A percentile compares a stretch with the other conserved stretches of the same genome.
Evolutionary conservation across 1,140 invertebrate genomes (phyloP).

Genomic region (Bombus huntii): DNA sequence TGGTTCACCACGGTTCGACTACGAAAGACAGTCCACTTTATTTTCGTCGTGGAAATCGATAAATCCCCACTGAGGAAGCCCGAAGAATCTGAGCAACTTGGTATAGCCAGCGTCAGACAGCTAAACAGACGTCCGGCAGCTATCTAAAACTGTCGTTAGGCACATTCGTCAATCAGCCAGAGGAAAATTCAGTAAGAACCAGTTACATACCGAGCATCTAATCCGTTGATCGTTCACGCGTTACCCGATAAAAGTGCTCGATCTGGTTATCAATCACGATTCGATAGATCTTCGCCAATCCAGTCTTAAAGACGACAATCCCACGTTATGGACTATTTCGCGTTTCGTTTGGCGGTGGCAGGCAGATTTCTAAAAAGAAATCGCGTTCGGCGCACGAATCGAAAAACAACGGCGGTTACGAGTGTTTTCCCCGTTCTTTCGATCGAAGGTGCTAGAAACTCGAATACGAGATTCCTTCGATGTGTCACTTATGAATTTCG

Average conservation of each 20-base stretch:
- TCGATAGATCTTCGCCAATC: conserved; percentile 4
- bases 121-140: neutral
- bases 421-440: neutral
- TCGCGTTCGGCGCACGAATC: neutral
- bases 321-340: no score
- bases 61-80: neutral
- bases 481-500: conserved; percentile 19
- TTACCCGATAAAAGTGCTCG: neutral
- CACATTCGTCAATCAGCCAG: neutral
- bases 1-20: neutral
- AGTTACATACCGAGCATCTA: neutral
- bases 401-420: no score
- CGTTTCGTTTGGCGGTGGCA: no score
- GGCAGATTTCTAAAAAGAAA: neutral
- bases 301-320: no score
- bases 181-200: neutral
- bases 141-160: neutral
- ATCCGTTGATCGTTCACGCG: conserved; percentile 8
- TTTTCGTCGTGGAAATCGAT: neutral
- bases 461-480: neutral
- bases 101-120: neutral
- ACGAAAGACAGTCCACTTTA: neutral
- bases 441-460: neutral
- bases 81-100: neutral
- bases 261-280: neutral